Evolutionary conservation across 2,113 vertebrate genomes (phyloP), one percentile per base, ranked within the genome.

Genomic region (Indicator maculatus): DNA sequence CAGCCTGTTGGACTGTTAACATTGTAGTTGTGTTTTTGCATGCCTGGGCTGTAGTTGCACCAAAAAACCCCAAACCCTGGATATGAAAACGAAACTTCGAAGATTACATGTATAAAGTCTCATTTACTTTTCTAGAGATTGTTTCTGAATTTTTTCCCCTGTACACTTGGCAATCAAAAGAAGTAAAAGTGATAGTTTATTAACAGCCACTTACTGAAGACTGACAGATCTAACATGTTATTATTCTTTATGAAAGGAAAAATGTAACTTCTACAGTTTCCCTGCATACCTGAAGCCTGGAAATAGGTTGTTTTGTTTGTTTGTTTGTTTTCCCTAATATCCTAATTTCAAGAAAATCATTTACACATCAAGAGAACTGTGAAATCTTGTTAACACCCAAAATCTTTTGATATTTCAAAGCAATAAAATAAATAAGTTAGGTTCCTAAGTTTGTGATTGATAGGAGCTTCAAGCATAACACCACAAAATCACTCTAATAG

Each of bases 351-450:
- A 80, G 55, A 83, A 83, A 75, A 88, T 72, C 6, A 89, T 47
- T 86, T 95, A 86, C 73, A 86, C 30, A 53, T 67, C 52, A 33
- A 60, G 79, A 88, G 53, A 93, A 80, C 83, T 63, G 77, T 90
- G 88, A 88, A 88, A 86, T 88, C 56, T 60, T 76, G 47, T 81
- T 90, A 91, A 77, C 45, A 72, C 83, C 21, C 83, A 81, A 45
- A 78, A 74, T 19, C 81, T 72, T 58, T 59, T 86, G 73, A 53
- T 88, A 90, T 69, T 88, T 53, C 88, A 36, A 96, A 88, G 86
- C 47, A 83, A 81, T 90, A 80, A 85, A 95, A 96, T 92, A 96
- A 96, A 94, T 95, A 96, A 11, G 47, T 83, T 95, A 94, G 41
- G 20, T 81, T 94, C 53, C 80, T 91, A 95, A 84, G 65, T 47